A percentile compares a stretch with the other conserved stretches of the same genome.
Conservation (phyloP, 1,140 invertebrate species). For the Sminthurinus signatus region DNA sequence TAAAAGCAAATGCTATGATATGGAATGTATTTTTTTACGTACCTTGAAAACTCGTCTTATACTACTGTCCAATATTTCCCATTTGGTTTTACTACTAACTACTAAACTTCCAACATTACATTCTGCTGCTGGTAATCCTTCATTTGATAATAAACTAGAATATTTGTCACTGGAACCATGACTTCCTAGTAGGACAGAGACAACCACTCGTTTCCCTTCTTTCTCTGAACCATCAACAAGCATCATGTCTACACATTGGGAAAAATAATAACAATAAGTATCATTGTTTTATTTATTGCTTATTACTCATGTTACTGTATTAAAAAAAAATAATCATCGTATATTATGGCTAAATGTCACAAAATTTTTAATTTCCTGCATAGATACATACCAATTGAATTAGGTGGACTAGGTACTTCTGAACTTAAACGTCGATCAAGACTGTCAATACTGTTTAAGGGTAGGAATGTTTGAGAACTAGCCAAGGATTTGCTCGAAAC, state of each 20-base stretch:
- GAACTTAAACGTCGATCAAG: conserved; percentile 55
- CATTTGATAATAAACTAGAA: conserved; percentile 51
- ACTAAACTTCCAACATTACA: conserved; percentile 76
- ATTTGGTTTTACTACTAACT: conserved; percentile 86
- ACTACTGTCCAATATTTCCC: conserved; percentile 87
- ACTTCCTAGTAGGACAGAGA: conserved; percentile 74
- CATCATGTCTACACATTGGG: background rate
- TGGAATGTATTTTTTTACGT: background rate
- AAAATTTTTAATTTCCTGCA: background rate
- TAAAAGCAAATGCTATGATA: too few relatives aligned
- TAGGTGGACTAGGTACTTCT: conserved; percentile 47
- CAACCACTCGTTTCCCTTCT: conserved; percentile 77
- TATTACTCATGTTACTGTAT: too few relatives aligned
- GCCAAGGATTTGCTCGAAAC: conserved; percentile 73
- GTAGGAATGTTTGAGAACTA: conserved; percentile 68
- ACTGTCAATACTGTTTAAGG: conserved; percentile 43
- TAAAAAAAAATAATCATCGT: too few relatives aligned
- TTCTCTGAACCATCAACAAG: conserved; percentile 59
- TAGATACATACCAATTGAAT: conserved; percentile 14
- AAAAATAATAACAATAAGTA: conserved; percentile 2
- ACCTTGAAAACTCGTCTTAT: conserved; percentile 84
- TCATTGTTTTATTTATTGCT: too few relatives aligned
- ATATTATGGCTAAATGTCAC: too few relatives aligned
- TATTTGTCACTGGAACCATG: conserved; percentile 69
- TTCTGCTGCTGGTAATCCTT: conserved; percentile 50